phyloP scores from a whole-genome alignment of 2,113 vertebrate species.

The Alouatta palliata region DNA sequence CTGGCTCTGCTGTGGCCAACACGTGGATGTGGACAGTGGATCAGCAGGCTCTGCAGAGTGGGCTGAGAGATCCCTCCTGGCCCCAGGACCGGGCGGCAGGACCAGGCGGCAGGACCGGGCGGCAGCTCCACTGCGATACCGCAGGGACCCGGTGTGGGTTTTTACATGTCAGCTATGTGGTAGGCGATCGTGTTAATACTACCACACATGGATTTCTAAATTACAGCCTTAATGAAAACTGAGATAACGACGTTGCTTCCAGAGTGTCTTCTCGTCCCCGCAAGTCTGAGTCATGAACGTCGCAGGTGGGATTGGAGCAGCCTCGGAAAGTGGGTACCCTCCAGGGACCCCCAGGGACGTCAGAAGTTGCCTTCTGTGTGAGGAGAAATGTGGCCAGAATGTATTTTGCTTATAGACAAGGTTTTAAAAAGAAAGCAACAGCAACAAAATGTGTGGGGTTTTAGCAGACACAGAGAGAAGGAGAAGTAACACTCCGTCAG shows the following conservation, averaged over 20 bases:
- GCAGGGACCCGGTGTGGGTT: not conserved
- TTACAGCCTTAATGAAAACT: not conserved
- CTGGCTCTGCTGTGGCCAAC: not conserved
- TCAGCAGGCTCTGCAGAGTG: not conserved
- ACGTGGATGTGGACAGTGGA: not conserved
- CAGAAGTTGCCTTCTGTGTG: not conserved
- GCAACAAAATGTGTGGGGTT: not conserved
- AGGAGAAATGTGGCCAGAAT: not conserved
- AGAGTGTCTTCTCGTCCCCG: not conserved
- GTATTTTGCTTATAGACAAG: not conserved
- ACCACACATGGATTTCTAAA: not conserved
- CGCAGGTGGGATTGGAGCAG: not conserved
- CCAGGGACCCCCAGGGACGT: not conserved
- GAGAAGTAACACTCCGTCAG: not conserved
- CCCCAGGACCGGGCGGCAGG: fast-evolving
- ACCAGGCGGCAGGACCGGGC: too few species aligned
- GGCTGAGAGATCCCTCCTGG: not conserved
- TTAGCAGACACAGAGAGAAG: not conserved
- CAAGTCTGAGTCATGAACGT: not conserved
- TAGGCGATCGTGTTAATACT: not conserved
- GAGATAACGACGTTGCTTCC: not conserved
- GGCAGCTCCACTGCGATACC: fast-evolving
- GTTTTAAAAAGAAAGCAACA: not conserved
- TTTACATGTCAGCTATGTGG: not conserved
- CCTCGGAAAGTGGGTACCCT: not conserved